phyloP scores from a whole-genome alignment of 2,888 invertebrate species.

The Callinectes sapidus region DNA sequence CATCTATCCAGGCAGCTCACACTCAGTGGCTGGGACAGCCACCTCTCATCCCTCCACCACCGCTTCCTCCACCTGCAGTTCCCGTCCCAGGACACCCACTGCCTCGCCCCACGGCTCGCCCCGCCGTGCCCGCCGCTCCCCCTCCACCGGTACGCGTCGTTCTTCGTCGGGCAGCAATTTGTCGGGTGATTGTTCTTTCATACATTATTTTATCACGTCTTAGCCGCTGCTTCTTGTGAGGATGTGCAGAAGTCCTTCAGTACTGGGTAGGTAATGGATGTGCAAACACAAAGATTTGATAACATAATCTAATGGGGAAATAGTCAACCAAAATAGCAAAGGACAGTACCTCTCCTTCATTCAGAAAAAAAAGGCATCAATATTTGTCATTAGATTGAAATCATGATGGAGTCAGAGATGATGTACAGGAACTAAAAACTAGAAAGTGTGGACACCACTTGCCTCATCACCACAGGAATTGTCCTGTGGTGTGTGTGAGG shows the following conservation, averaged over 20 bases:
- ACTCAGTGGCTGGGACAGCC: not conserved
- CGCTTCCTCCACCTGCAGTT: slow-evolving; percentile 42
- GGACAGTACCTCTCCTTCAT: too few species aligned
- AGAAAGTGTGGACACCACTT: too few species aligned
- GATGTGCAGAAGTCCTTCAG: not conserved
- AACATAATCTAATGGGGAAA: not conserved
- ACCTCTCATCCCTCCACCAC: slow-evolving; percentile 45
- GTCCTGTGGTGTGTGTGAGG: too few species aligned
- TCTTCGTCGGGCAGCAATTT: not conserved
- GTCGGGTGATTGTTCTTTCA: slow-evolving; percentile 19
- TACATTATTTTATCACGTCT: not conserved
- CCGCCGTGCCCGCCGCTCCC: slow-evolving; percentile 65
- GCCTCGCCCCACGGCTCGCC: slow-evolving; percentile 72
- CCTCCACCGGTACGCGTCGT: slow-evolving; percentile 54
- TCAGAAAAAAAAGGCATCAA: too few species aligned
- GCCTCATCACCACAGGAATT: too few species aligned
- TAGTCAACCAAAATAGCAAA: not conserved
- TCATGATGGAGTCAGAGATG: too few species aligned
- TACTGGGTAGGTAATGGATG: not conserved
- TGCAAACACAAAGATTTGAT: not conserved
- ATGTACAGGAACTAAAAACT: too few species aligned
- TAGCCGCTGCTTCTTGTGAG: not conserved
- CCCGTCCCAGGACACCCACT: slow-evolving; percentile 70
- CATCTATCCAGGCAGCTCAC: slow-evolving; percentile 20
- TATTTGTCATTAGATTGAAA: too few species aligned